phyloP scores from a whole-genome alignment of 2,888 invertebrate genomes.

The Eristalis arbustorum region DNA sequence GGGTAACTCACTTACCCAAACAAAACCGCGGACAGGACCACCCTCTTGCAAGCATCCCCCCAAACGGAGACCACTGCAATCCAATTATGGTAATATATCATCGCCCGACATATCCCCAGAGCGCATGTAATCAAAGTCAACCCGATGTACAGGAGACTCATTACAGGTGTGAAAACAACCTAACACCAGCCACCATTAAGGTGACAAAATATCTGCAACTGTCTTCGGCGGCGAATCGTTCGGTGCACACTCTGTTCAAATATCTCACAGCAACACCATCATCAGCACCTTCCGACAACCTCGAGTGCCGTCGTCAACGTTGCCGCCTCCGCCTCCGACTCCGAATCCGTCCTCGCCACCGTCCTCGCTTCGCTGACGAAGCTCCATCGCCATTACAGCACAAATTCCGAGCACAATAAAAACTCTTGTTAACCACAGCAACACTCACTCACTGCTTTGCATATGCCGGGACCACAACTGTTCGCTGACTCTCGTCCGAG shows the following conservation, averaged over 20 bases:
- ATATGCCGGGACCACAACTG: conserved; percentile 30
- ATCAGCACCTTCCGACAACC: conserved; percentile 26
- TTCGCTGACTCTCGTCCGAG: not conserved
- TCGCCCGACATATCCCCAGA: conserved; percentile 19
- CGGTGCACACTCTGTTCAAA: conserved; percentile 45
- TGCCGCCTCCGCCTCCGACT: not conserved
- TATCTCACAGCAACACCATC: conserved; percentile 61
- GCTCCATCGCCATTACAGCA: conserved; percentile 14
- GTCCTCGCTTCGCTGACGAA: not conserved
- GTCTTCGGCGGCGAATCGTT: conserved; percentile 39
- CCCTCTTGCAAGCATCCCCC: not conserved
- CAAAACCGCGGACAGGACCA: not conserved
- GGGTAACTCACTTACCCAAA: too few species aligned
- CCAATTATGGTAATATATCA: conserved; percentile 27
- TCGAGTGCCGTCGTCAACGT: not conserved
- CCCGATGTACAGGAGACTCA: conserved; percentile 34
- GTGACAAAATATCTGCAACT: conserved; percentile 68
- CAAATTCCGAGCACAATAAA: conserved; percentile 62
- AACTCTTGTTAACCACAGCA: conserved; percentile 67
- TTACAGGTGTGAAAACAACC: conserved; percentile 58
- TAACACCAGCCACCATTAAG: conserved; percentile 52
- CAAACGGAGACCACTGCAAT: not conserved
- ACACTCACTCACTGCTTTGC: conserved; percentile 60
- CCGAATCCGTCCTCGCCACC: not conserved
- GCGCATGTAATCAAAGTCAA: conserved; percentile 28